Conservation (phyloP, 2,888 invertebrate species). For the Acrobasis suavella region DNA sequence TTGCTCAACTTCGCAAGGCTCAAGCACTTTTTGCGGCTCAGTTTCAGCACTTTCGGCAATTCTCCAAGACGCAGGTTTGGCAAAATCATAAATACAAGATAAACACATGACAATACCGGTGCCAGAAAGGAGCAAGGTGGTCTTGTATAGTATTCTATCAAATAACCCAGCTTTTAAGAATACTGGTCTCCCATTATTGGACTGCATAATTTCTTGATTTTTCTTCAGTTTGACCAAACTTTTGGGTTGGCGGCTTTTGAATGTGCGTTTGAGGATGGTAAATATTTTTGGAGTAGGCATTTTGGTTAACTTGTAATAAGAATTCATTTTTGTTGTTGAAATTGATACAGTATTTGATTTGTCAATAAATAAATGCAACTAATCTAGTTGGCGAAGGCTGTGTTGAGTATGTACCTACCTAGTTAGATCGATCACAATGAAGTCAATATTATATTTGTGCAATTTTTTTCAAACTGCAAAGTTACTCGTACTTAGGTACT, state of each 20-base stretch:
- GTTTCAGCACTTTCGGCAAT: background rate
- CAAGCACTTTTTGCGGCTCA: background rate
- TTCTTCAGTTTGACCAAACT: slow-evolving; percentile 38
- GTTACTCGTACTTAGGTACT: no score
- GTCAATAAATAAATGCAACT: no score
- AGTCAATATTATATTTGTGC: no score
- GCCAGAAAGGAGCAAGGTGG: slow-evolving; percentile 35
- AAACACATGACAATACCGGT: slow-evolving; percentile 34
- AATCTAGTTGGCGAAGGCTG: background rate
- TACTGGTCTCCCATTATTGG: slow-evolving; percentile 46
- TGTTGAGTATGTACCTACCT: no score
- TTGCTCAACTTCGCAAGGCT: background rate
- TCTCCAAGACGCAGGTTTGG: slow-evolving; percentile 50
- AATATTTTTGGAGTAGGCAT: background rate
- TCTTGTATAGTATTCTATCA: slow-evolving; percentile 43
- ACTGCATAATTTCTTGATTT: slow-evolving; percentile 46
- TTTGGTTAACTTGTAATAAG: background rate
- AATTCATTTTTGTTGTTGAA: no score
- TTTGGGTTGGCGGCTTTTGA: slow-evolving; percentile 5
- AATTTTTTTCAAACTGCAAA: no score
- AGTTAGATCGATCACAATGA: no score
- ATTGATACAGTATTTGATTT: no score
- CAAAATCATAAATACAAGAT: slow-evolving; percentile 40
- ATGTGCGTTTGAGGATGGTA: background rate
- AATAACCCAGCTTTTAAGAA: slow-evolving; percentile 43